Conservation (phyloP, 2,888 invertebrate species). For the Nomada lathburiana region DNA sequence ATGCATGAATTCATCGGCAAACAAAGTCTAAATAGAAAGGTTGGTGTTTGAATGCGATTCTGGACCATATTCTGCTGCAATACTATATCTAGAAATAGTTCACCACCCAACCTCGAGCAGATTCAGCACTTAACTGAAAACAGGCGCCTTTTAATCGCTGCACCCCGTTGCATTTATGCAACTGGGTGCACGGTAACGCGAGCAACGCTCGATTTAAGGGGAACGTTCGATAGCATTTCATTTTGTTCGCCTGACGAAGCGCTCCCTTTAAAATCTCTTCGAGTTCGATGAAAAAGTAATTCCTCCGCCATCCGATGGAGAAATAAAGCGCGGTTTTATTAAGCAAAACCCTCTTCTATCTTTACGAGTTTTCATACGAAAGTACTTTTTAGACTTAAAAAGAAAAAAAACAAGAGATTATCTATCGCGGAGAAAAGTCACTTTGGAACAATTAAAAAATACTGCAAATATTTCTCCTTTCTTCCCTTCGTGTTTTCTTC, state of each 20-base stretch:
- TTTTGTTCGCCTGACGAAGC: background rate
- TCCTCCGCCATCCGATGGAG: too few species aligned
- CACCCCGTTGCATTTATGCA: constrained; percentile 10
- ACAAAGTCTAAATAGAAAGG: background rate
- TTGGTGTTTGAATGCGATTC: background rate
- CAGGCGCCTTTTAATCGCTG: constrained; percentile 30
- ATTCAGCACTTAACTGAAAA: constrained; percentile 29
- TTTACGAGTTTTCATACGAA: too few species aligned
- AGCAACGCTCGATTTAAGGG: constrained; percentile 8
- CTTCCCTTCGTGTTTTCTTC: too few species aligned
- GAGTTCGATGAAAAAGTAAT: background rate
- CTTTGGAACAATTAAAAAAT: too few species aligned
- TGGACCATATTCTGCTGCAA: background rate
- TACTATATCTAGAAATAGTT: background rate
- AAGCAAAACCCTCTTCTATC: too few species aligned
- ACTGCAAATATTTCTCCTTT: too few species aligned
- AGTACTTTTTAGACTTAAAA: too few species aligned
- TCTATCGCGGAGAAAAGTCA: too few species aligned
- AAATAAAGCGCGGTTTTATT: too few species aligned
- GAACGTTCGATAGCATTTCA: background rate
- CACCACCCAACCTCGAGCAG: constrained; percentile 4
- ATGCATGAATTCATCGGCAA: background rate
- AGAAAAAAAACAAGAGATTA: too few species aligned
- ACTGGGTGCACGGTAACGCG: background rate
- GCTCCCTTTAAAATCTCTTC: background rate